Evolutionary conservation across 2,113 vertebrate genomes (phyloP).

Genomic region (Urocitellus parryii): DNA sequence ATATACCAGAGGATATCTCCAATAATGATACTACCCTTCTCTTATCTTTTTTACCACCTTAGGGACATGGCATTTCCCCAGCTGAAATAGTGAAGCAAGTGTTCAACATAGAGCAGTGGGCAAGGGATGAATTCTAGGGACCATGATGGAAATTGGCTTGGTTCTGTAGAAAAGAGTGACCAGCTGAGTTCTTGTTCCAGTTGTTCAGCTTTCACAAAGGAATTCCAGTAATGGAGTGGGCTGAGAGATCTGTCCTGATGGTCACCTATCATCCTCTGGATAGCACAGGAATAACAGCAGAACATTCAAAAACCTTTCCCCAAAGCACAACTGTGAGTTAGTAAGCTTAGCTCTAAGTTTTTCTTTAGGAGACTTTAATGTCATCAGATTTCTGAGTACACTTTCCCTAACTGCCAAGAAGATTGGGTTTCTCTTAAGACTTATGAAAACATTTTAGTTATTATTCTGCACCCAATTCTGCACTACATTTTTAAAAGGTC

Average conservation of each 20-base stretch:
- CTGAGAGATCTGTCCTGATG: not conserved
- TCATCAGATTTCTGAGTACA: not conserved
- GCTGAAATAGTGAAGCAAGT: not conserved
- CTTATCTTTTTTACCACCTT: not conserved
- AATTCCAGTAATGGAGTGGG: not conserved
- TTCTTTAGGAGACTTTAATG: slow-evolving; percentile 50
- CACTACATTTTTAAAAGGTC: slow-evolving; percentile 34
- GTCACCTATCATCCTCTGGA: not conserved
- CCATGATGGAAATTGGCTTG: not conserved
- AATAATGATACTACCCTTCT: not conserved
- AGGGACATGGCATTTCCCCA: not conserved
- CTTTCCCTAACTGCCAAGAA: not conserved
- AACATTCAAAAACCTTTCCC: not conserved
- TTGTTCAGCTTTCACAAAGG: not conserved
- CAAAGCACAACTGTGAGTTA: not conserved
- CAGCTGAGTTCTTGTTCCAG: not conserved
- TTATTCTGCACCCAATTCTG: not conserved
- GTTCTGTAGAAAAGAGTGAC: not conserved
- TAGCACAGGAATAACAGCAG: not conserved
- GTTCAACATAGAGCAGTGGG: not conserved
- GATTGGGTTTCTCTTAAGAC: not conserved
- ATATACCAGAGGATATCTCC: not conserved
- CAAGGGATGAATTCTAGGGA: not conserved
- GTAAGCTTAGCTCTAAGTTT: not conserved
- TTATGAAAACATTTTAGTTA: not conserved